Conservation (phyloP, 1,140 invertebrate species). For the Asbolus verrucosus region DNA sequence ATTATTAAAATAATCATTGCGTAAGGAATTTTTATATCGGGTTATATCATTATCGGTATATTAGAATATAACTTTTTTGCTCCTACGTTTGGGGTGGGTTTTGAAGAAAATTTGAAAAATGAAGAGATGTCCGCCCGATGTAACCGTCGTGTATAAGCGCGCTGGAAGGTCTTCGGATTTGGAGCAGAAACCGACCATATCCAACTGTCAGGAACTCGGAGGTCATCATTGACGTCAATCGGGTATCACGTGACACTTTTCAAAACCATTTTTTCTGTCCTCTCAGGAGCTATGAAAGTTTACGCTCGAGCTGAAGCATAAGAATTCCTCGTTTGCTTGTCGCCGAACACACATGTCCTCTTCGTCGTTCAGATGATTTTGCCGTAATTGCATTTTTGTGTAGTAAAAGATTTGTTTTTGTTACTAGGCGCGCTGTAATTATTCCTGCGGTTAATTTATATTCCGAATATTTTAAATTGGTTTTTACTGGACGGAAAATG, state of each 20-base stretch:
- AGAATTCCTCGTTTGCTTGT: slow-evolving; percentile 15
- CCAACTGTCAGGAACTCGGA: slow-evolving; percentile 48
- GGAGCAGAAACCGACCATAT: slow-evolving; percentile 46
- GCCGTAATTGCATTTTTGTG: no score
- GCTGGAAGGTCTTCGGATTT: slow-evolving; percentile 46
- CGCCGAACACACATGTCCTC: no score
- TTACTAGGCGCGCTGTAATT: no score
- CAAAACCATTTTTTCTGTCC: slow-evolving; percentile 40
- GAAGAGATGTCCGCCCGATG: no score
- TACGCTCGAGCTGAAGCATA: background rate
- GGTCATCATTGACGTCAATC: slow-evolving; percentile 49
- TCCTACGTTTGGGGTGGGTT: no score
- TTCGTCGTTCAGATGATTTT: no score
- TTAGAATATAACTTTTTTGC: no score
- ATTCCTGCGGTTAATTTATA: background rate
- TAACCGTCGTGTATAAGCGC: background rate
- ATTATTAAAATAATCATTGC: no score
- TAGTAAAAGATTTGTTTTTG: background rate
- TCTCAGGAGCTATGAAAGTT: background rate
- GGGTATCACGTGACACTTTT: slow-evolving; percentile 37
- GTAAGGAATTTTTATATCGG: no score
- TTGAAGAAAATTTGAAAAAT: no score
- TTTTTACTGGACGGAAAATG: no score
- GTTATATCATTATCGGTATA: no score
- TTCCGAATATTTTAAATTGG: background rate